Evolutionary conservation across 2,888 invertebrate genomes (phyloP).

Genomic region (Gerris lacustris): DNA sequence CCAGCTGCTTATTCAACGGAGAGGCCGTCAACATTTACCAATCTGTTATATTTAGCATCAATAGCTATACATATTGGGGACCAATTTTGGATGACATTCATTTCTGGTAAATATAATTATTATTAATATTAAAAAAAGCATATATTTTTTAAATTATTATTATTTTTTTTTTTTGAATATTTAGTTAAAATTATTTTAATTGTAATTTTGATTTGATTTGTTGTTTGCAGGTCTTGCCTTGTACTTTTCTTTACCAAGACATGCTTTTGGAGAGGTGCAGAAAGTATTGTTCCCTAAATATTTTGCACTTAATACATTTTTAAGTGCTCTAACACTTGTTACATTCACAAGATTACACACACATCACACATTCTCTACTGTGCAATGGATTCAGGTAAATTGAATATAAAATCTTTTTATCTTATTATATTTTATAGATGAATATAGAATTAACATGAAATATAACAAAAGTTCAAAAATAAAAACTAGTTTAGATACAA

Average conservation of each 20-base stretch:
- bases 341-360: conserved; percentile 54
- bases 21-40: conserved; percentile 37
- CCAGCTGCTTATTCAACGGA: conserved; percentile 34
- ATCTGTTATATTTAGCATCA: conserved; percentile 60
- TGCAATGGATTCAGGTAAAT: conserved; percentile 31
- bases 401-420: not conserved
- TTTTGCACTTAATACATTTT: conserved; percentile 62
- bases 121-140: too few relatives aligned
- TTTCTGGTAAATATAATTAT: conserved; percentile 52
- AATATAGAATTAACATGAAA: not conserved
- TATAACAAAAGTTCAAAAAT: not conserved
- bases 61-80: conserved; percentile 74
- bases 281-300: conserved; percentile 76
- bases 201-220: too few relatives aligned
- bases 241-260: conserved; percentile 73
- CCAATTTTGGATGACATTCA: conserved; percentile 87
- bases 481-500: too few relatives aligned
- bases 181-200: too few relatives aligned
- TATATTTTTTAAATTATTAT: too few relatives aligned
- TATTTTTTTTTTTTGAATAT: too few relatives aligned
- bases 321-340: conserved; percentile 59
- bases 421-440: not conserved
- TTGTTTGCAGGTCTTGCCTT: conserved; percentile 58
- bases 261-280: conserved; percentile 77
- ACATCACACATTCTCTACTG: conserved; percentile 17